phyloP scores from a whole-genome alignment of 1,140 invertebrate species.

The Hormaphis cornu region DNA sequence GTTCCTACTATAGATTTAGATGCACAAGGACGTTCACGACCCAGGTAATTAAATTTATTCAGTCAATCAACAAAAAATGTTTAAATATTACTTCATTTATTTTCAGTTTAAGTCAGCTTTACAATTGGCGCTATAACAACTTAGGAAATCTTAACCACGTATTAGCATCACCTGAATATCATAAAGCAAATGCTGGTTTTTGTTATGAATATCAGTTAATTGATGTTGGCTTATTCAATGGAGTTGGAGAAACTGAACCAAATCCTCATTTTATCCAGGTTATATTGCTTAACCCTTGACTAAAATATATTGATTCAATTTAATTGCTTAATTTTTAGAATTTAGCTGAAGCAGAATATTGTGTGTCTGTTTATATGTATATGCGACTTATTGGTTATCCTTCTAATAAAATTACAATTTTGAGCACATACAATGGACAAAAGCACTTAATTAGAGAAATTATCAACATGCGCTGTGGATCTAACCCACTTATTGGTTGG shows the following conservation, averaged over 20 bases:
- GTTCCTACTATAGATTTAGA: conserved; percentile 96
- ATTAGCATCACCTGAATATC: conserved; percentile 69
- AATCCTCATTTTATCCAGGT: conserved; percentile 97
- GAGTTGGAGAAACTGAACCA: conserved; percentile 92
- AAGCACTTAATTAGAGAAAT: conserved; percentile 96
- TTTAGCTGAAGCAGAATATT: conserved; percentile 96
- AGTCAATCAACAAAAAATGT: neutral
- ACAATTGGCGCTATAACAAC: conserved; percentile 96
- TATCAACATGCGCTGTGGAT: conserved; percentile 84
- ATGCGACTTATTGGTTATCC: conserved; percentile 97
- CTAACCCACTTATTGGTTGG: conserved; percentile 91
- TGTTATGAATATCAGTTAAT: conserved; percentile 89
- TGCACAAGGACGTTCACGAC: conserved; percentile 88
- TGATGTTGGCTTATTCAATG: conserved; percentile 95
- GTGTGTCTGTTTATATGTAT: conserved; percentile 96
- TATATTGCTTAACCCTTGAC: conserved; percentile 18
- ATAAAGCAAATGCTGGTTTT: conserved; percentile 84
- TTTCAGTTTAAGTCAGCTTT: conserved; percentile 80
- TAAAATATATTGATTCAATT: conserved; percentile 3
- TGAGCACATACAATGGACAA: conserved; percentile 99
- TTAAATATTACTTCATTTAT: neutral
- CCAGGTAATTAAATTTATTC: conserved; percentile 49
- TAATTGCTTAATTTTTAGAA: conserved; percentile 54
- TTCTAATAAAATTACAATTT: conserved; percentile 92
- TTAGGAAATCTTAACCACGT: conserved; percentile 89